These are phyloP conservation scores for Semibalanus balanoides DNA, from an alignment of 1,140 invertebrate species.

Conservation along the genomic window DNA sequence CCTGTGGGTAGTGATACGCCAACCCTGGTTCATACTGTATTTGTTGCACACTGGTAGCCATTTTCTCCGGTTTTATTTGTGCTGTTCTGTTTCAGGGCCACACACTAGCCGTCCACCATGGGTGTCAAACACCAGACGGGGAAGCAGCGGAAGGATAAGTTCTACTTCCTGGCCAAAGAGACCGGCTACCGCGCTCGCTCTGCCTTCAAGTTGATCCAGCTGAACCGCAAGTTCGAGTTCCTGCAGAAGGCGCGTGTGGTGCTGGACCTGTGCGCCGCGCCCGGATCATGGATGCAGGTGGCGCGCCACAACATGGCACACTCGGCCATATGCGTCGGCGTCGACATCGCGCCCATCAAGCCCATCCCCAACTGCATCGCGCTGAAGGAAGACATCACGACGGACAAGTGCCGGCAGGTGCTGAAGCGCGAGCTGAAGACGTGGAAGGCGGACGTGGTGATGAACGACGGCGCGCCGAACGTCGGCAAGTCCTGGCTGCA, in stretches of 20 bases:
- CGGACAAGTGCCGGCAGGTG: slow-evolving; percentile 56
- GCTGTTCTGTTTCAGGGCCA: neutral
- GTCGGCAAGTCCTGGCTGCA: slow-evolving; percentile 92
- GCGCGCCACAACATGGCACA: slow-evolving; percentile 95
- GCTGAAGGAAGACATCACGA: slow-evolving; percentile 89
- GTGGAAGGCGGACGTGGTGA: slow-evolving; percentile 91
- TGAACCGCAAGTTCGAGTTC: slow-evolving; percentile 96
- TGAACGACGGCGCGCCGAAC: slow-evolving; percentile 98
- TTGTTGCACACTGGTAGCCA: no score
- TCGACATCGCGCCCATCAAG: slow-evolving; percentile 94
- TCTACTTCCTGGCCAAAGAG: slow-evolving; percentile 96
- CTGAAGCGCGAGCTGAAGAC: slow-evolving; percentile 74
- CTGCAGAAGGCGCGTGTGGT: slow-evolving; percentile 89
- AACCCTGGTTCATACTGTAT: no score
- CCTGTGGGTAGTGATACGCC: no score
- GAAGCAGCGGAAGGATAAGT: slow-evolving; percentile 96
- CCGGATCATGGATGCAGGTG: slow-evolving; percentile 99
- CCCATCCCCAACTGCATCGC: slow-evolving; percentile 78
- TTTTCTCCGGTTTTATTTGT: no score
- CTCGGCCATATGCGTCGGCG: slow-evolving; percentile 82
- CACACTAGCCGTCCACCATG: slow-evolving; percentile 42
- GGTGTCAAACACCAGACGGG: slow-evolving; percentile 93
- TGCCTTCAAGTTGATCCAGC: slow-evolving; percentile 95
- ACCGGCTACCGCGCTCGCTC: slow-evolving; percentile 77
- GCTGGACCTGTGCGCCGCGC: slow-evolving; percentile 96